Conservation (phyloP, 2,888 invertebrate species). For the Agrenia bidenticulata region DNA sequence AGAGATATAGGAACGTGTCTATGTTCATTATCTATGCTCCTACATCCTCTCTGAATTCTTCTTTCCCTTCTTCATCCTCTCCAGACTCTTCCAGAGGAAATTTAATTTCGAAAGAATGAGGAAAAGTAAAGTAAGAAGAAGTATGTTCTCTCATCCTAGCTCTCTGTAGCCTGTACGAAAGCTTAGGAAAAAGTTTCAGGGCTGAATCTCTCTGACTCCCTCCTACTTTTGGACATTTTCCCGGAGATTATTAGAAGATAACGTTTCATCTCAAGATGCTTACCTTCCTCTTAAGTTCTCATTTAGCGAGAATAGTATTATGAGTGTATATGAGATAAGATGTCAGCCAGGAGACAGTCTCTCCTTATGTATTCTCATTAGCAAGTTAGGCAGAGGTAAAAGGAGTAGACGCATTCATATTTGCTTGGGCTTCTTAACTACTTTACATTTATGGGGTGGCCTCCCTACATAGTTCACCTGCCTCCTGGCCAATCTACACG, state of each 20-base stretch:
- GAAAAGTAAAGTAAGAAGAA: constrained; percentile 48
- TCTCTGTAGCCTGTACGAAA: too few relatives aligned
- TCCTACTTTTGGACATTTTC: constrained; percentile 3
- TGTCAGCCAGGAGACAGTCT: constrained; percentile 28
- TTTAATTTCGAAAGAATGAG: constrained; percentile 49
- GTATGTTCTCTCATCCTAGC: constrained; percentile 44
- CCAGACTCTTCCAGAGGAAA: constrained; percentile 13
- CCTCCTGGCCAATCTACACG: too few relatives aligned
- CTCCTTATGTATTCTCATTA: neutral
- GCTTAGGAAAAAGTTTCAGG: constrained; percentile 8
- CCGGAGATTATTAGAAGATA: constrained; percentile 21
- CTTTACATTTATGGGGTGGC: too few relatives aligned
- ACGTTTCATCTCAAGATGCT: constrained; percentile 22
- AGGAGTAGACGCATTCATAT: too few relatives aligned
- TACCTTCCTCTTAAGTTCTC: constrained; percentile 21
- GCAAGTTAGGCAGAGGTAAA: neutral
- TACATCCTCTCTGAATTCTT: constrained; percentile 4
- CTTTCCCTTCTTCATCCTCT: constrained; percentile 22
- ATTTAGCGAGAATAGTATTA: constrained; percentile 20
- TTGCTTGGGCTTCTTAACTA: too few relatives aligned
- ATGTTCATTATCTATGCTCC: constrained; percentile 36
- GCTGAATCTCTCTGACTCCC: neutral
- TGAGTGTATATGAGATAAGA: constrained; percentile 41
- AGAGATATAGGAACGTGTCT: constrained; percentile 30
- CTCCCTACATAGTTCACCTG: too few relatives aligned